Evolutionary conservation across 2,888 invertebrate genomes (phyloP).

Genomic region (Carcina quercana): DNA sequence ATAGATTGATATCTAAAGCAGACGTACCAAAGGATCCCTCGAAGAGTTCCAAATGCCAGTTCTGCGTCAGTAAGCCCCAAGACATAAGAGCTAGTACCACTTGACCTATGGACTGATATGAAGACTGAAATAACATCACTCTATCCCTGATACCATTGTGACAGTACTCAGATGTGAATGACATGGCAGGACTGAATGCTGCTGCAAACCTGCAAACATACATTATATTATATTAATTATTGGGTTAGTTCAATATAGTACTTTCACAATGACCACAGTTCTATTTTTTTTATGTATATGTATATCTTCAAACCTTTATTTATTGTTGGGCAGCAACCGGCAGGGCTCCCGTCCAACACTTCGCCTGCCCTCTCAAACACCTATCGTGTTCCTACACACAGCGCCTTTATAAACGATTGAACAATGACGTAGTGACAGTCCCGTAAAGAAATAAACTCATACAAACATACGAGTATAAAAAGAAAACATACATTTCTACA

Average conservation of each 20-base stretch:
- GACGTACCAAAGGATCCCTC: slow-evolving; percentile 39
- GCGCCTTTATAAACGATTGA: too few species aligned
- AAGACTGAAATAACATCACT: slow-evolving; percentile 41
- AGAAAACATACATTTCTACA: too few species aligned
- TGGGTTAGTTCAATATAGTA: too few species aligned
- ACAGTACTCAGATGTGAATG: slow-evolving; percentile 46
- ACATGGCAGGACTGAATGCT: slow-evolving; percentile 40
- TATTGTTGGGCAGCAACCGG: too few species aligned
- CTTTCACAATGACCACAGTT: background rate
- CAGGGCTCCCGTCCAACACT: too few species aligned
- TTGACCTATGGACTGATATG: slow-evolving; percentile 34
- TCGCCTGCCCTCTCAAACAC: too few species aligned
- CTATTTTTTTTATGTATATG: background rate
- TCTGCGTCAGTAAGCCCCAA: slow-evolving; percentile 41
- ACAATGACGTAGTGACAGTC: too few species aligned
- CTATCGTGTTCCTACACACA: too few species aligned
- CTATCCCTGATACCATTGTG: slow-evolving; percentile 46
- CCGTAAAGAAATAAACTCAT: too few species aligned
- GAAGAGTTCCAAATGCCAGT: slow-evolving; percentile 40
- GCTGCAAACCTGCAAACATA: slow-evolving; percentile 42
- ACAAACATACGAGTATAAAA: too few species aligned
- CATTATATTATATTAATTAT: too few species aligned
- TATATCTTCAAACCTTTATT: too few species aligned
- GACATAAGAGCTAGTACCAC: slow-evolving; percentile 38
- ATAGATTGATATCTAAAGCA: background rate